Conservation (phyloP, 2,797 vertebrate species). For the Mormyrus proboscirostris region DNA sequence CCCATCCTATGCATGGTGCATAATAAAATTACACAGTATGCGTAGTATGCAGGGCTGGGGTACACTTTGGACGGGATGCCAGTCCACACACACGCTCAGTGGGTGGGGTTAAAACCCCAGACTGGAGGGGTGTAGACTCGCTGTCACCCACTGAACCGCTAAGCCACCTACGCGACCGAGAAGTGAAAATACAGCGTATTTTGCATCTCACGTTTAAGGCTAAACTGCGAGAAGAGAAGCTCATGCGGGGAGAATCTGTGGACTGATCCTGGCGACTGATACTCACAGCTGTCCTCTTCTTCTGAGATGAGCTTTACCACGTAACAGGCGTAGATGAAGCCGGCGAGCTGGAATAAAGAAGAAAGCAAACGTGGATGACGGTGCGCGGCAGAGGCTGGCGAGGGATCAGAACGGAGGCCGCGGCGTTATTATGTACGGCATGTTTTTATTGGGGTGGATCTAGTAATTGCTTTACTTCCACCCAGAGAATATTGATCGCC, state of each 20-base stretch:
- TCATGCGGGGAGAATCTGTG: background rate
- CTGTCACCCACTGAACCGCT: background rate
- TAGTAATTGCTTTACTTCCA: background rate
- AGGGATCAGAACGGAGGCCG: background rate
- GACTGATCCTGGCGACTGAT: constrained; percentile 27
- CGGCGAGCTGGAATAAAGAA: constrained; percentile 77
- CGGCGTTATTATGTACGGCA: background rate
- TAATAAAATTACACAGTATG: background rate
- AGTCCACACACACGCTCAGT: background rate
- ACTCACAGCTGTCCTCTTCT: constrained; percentile 99
- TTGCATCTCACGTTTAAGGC: background rate
- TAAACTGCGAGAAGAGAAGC: background rate
- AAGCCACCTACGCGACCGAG: background rate
- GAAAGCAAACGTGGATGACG: background rate
- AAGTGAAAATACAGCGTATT: background rate
- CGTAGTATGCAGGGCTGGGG: background rate
- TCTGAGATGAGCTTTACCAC: constrained; percentile 99
- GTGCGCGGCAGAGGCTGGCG: background rate
- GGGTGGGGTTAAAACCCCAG: background rate
- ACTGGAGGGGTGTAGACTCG: too few relatives aligned
- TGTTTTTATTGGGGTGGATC: background rate
- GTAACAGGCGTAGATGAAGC: constrained; percentile 98
- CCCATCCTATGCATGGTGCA: background rate
- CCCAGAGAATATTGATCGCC: background rate
- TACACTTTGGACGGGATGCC: background rate